Percentiles rank a stretch among this genome's conserved stretches.
Conservation (phyloP, 2,888 invertebrate species). For the Drosophila formosana region DNA sequence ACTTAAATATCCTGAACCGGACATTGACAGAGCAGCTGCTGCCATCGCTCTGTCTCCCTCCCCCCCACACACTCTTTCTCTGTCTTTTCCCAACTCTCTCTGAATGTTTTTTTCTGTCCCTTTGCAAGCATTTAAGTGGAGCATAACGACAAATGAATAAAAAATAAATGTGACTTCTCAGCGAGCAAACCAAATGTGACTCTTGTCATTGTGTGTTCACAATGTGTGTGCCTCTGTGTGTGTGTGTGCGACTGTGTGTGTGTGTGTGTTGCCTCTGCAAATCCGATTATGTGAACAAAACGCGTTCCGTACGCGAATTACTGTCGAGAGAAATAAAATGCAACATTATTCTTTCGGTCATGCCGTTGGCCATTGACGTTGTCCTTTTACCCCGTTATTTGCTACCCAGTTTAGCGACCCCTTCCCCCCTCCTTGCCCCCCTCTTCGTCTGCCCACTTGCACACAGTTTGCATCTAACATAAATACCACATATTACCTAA, state of each 20-base stretch:
- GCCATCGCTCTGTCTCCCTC: background rate
- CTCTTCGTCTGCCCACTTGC: background rate
- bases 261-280: constrained; percentile 41
- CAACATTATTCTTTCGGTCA: constrained; percentile 74
- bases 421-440: too few relatives aligned
- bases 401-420: background rate
- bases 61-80: background rate
- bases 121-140: constrained; percentile 18
- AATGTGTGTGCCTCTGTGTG: background rate
- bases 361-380: constrained; percentile 62
- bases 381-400: constrained; percentile 3
- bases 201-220: constrained; percentile 23
- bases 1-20: background rate
- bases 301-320: constrained; percentile 74
- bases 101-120: background rate
- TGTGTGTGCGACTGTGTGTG: constrained; percentile 14
- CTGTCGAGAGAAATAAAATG: constrained; percentile 77
- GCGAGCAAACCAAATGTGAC: constrained; percentile 42
- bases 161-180: constrained; percentile 47
- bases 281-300: constrained; percentile 77
- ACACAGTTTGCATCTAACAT: constrained; percentile 39
- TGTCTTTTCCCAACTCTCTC: background rate
- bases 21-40: constrained; percentile 21
- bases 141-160: constrained; percentile 41
- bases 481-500: constrained; percentile 67